phyloP scores from a whole-genome alignment of 2,113 vertebrate species.

The Pyxicephalus adspersus region DNA sequence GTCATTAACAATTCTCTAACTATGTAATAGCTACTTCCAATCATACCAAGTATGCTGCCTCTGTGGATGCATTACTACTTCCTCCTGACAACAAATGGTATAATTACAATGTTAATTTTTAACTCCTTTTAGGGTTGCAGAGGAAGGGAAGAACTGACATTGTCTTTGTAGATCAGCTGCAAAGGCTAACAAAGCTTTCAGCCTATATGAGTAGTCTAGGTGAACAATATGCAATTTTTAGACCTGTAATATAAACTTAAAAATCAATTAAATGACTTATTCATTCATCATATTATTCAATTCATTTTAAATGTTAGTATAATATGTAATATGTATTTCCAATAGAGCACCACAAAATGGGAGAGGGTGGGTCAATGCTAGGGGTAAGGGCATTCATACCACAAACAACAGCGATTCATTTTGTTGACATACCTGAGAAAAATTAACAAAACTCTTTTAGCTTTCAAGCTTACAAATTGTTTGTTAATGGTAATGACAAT shows the following conservation, averaged over 20 bases:
- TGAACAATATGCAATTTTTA: neutral
- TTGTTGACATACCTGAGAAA: neutral
- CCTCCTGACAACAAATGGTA: neutral
- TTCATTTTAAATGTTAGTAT: no score
- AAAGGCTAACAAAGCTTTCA: neutral
- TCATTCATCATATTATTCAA: no score
- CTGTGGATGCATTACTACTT: neutral
- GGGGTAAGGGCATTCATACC: no score
- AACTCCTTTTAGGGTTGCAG: neutral
- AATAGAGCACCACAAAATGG: no score
- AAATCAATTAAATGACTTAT: no score
- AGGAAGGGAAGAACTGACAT: neutral
- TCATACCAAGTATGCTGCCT: neutral
- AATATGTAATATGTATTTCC: no score
- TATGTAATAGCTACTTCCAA: constrained; percentile 10
- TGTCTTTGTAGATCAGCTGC: neutral
- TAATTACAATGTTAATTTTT: neutral
- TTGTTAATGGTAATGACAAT: constrained; percentile 7
- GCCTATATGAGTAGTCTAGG: neutral
- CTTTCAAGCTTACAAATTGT: neutral
- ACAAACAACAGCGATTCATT: no score
- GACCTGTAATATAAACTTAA: no score
- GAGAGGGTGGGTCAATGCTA: no score
- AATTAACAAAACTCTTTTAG: neutral
- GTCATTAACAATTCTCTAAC: constrained; percentile 5